Conservation (phyloP, 2,113 vertebrate genomes). For the Diphyllodes magnificus region DNA sequence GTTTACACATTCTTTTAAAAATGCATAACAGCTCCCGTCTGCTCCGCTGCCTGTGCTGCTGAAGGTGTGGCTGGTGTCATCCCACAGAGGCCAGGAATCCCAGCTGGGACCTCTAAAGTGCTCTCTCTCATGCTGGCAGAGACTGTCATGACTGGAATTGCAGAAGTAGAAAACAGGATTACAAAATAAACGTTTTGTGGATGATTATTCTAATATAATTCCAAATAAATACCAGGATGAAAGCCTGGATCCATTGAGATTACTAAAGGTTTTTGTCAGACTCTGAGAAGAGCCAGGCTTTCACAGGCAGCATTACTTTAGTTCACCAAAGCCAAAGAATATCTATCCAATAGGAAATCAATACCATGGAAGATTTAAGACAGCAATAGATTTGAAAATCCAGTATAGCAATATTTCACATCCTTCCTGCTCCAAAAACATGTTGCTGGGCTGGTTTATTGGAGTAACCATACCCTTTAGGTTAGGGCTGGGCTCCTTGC, state of each 20-base stretch:
- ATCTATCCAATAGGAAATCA: neutral
- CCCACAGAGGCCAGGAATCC: neutral
- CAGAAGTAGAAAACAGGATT: neutral
- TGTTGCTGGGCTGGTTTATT: neutral
- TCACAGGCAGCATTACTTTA: neutral
- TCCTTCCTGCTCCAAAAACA: neutral
- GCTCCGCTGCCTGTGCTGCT: neutral
- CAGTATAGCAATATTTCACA: neutral
- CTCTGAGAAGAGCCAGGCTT: neutral
- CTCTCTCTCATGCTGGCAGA: neutral
- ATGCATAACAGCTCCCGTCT: neutral
- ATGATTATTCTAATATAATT: neutral
- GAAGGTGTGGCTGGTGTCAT: neutral
- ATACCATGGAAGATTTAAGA: neutral
- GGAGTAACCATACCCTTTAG: neutral
- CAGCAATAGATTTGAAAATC: neutral
- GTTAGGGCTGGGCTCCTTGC: neutral
- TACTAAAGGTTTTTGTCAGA: neutral
- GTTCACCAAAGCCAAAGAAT: neutral
- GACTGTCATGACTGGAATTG: neutral
- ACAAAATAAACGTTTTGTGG: fast-evolving
- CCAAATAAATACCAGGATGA: neutral
- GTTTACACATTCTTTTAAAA: slow-evolving; percentile 28
- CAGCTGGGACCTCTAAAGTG: neutral
- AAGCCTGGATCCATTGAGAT: neutral